Evolutionary conservation across 1,140 invertebrate species (phyloP).

Genomic region (Trichonephila clavata): DNA sequence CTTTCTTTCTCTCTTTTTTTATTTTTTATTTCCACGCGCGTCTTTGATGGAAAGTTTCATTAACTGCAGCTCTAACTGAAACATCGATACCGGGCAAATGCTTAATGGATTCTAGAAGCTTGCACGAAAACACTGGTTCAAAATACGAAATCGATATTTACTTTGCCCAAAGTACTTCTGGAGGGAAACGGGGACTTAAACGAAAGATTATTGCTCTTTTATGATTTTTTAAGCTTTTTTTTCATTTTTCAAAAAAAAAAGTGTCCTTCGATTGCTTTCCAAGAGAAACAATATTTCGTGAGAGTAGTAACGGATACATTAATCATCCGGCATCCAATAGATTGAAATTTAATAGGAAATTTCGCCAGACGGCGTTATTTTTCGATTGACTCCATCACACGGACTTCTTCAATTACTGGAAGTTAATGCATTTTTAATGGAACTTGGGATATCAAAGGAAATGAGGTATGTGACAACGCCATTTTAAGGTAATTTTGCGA

Average conservation of each 20-base stretch:
- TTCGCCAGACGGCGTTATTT: not conserved
- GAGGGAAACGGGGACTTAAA: not conserved
- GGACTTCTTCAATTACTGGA: not conserved
- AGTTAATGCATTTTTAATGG: not conserved
- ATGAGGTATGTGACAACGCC: not conserved
- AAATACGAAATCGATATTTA: slow-evolving; percentile 3
- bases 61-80: slow-evolving; percentile 16
- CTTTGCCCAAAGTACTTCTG: not conserved
- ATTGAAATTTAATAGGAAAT: slow-evolving; percentile 6
- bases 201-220: not conserved
- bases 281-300: not conserved
- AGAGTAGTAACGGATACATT: not conserved
- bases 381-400: not conserved
- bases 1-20: too few species aligned
- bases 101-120: not conserved
- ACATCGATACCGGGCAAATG: not conserved
- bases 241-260: not conserved
- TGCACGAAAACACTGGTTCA: not conserved
- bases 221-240: not conserved
- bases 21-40: not conserved
- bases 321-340: not conserved
- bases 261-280: not conserved
- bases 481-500: too few species aligned
- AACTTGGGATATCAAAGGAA: not conserved
- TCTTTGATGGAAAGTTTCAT: slow-evolving; percentile 27